Evolutionary conservation across 2,888 invertebrate genomes (phyloP).

Genomic region (Philaethria dido): DNA sequence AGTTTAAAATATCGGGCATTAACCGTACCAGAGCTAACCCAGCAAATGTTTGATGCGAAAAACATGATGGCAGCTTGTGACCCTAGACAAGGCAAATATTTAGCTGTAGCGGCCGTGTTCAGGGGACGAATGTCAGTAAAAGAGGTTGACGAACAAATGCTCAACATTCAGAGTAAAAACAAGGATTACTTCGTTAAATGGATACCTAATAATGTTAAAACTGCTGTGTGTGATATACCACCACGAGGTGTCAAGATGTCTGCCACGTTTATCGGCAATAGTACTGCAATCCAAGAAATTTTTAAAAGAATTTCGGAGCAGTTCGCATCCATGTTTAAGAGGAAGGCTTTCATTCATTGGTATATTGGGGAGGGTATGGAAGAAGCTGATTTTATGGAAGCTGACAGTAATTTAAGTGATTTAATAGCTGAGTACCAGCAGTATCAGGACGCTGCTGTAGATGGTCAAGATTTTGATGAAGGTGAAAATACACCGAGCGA

Average conservation of each 20-base stretch:
- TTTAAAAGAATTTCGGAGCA: conserved; percentile 94
- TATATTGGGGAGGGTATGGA: conserved; percentile 98
- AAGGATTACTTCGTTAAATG: conserved; percentile 90
- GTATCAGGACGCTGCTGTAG: conserved; percentile 94
- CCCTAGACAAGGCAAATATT: conserved; percentile 93
- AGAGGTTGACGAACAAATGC: conserved; percentile 92
- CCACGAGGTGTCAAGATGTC: conserved; percentile 91
- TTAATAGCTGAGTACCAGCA: conserved; percentile 95
- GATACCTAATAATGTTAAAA: conserved; percentile 92
- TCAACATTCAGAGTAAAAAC: conserved; percentile 90
- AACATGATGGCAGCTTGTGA: conserved; percentile 99
- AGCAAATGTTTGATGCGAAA: conserved; percentile 96
- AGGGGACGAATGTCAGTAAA: conserved; percentile 97
- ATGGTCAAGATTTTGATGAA: conserved; percentile 91
- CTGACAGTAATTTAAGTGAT: conserved; percentile 96
- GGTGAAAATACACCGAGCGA: conserved; percentile 61
- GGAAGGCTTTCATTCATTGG: conserved; percentile 98
- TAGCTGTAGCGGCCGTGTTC: conserved; percentile 95
- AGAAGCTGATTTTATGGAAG: conserved; percentile 96
- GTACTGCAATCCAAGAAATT: conserved; percentile 93
- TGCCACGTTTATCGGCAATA: conserved; percentile 93
- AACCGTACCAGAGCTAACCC: conserved; percentile 95
- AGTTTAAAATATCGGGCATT: conserved; percentile 93
- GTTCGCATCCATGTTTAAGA: conserved; percentile 95
- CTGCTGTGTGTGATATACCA: conserved; percentile 91